Percentiles rank a stretch among this genome's conserved stretches.
phyloP scores from a whole-genome alignment of 53 echinoderm and acorn worm genomes.

The Apostichopus leukothele region DNA sequence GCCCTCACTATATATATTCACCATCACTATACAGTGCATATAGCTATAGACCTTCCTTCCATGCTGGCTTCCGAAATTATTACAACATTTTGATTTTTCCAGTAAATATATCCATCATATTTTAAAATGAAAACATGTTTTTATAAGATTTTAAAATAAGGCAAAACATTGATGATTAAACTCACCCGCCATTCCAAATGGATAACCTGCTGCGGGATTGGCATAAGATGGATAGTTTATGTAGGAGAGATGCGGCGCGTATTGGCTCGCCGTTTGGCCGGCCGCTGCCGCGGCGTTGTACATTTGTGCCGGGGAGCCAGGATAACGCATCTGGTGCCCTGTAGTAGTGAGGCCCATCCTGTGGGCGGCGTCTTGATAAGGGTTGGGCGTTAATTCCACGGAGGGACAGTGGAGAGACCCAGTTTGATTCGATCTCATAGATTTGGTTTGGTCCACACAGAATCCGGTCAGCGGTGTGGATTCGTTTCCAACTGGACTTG shows the following conservation, averaged over 20 bases:
- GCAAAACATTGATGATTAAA: background rate
- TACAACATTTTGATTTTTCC: too few relatives aligned
- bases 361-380: conserved; percentile 55
- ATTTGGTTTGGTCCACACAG: conserved; percentile 56
- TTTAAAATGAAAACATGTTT: background rate
- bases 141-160: background rate
- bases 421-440: conserved; percentile 56
- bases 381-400: conserved; percentile 59
- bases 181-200: conserved; percentile 68
- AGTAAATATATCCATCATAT: too few relatives aligned
- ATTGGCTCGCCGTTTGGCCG: conserved; percentile 43
- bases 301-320: conserved; percentile 64
- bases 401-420: conserved; percentile 58
- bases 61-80: too few relatives aligned
- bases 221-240: conserved; percentile 66
- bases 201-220: conserved; percentile 59
- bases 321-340: conserved; percentile 65
- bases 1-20: too few relatives aligned
- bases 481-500: conserved; percentile 52
- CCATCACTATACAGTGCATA: too few relatives aligned
- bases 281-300: conserved; percentile 65
- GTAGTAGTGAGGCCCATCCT: conserved; percentile 58
- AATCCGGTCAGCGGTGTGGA: conserved; percentile 45
- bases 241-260: conserved; percentile 63
- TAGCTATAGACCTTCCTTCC: too few relatives aligned